Evolutionary conservation across 2,888 invertebrate species (phyloP).

Genomic region (Cheilosia vulpina): DNA sequence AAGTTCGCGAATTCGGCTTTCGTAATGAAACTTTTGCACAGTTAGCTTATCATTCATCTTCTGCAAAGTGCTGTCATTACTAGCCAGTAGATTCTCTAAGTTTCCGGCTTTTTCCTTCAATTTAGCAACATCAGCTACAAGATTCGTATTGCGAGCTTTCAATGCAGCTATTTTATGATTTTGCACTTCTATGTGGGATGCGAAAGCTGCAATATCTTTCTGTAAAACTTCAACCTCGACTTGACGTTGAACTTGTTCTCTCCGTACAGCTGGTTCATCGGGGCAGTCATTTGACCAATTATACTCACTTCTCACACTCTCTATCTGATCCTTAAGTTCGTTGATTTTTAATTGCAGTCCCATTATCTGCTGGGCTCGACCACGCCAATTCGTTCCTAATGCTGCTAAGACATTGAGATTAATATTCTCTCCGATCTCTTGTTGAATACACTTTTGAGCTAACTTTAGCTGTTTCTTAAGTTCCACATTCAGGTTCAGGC

Average conservation of each 20-base stretch:
- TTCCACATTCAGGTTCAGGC: conserved; percentile 88
- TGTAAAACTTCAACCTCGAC: conserved; percentile 86
- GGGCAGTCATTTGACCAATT: conserved; percentile 54
- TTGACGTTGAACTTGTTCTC: conserved; percentile 85
- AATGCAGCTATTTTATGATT: conserved; percentile 88
- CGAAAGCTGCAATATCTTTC: conserved; percentile 85
- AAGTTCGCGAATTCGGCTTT: conserved; percentile 79
- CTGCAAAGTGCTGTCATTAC: conserved; percentile 87
- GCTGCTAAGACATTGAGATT: conserved; percentile 86
- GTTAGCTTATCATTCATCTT: conserved; percentile 84
- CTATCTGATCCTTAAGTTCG: conserved; percentile 87
- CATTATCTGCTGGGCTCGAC: conserved; percentile 90
- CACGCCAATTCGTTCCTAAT: conserved; percentile 88
- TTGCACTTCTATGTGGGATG: conserved; percentile 85
- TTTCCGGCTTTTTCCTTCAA: conserved; percentile 86
- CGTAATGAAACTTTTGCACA: conserved; percentile 79
- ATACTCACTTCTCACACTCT: conserved; percentile 17
- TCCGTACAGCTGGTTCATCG: conserved; percentile 83
- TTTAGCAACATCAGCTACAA: conserved; percentile 87
- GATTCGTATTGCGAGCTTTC: conserved; percentile 87
- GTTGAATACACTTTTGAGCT: conserved; percentile 89
- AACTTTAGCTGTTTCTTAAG: conserved; percentile 89
- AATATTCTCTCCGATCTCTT: conserved; percentile 90
- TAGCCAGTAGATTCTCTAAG: conserved; percentile 86
- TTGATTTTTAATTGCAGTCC: conserved; percentile 88